These are phyloP conservation scores for Chaenodraco wilsoni DNA, from an alignment of 2,797 vertebrate genomes.

Conservation along the genomic window DNA sequence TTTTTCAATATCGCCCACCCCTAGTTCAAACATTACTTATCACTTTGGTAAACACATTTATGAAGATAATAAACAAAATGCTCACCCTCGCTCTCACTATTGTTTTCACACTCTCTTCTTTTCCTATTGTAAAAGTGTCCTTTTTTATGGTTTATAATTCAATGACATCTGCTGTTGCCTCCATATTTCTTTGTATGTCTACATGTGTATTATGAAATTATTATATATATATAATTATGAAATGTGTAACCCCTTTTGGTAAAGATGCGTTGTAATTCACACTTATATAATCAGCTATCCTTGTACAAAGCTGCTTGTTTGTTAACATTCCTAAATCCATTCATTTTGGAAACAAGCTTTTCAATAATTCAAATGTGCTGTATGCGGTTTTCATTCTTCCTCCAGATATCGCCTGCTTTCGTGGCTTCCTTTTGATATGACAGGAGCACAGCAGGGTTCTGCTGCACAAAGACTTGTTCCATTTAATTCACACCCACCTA, in stretches of 20 bases:
- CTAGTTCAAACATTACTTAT: no score
- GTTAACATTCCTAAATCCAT: neutral
- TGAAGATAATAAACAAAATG: neutral
- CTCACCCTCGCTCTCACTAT: no score
- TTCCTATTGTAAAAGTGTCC: no score
- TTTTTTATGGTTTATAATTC: no score
- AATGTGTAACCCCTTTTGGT: neutral
- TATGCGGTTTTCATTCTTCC: neutral
- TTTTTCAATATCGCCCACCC: no score
- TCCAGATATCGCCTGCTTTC: neutral
- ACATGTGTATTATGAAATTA: no score
- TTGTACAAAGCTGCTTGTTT: constrained; percentile 2
- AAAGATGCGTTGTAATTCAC: constrained; percentile 1
- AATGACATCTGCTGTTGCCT: no score
- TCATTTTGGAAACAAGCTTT: neutral
- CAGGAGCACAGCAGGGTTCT: constrained; percentile 17
- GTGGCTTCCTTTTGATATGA: constrained; percentile 7
- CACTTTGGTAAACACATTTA: neutral
- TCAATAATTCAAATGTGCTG: neutral
- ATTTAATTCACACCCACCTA: constrained; percentile 20
- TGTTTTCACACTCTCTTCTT: no score
- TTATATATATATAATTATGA: no score
- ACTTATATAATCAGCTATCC: neutral
- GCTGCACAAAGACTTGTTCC: constrained; percentile 23
- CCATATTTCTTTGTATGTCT: no score